Conservation (phyloP, 2,888 invertebrate genomes). For the Mimachlamys varia region DNA sequence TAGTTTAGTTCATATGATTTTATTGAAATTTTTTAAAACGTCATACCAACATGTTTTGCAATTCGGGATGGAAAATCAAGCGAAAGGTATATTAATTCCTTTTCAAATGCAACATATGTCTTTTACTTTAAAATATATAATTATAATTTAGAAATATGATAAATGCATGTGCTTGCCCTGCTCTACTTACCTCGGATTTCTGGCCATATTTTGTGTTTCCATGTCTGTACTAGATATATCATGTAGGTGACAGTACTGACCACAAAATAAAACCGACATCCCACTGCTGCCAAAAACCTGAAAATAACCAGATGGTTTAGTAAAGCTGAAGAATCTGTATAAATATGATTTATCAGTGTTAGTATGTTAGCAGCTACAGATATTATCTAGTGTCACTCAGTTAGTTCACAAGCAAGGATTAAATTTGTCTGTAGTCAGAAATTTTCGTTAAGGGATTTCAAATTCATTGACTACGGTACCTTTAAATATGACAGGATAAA, state of each 20-base stretch:
- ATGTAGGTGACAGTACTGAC: conserved; percentile 66
- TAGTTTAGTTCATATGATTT: too few relatives aligned
- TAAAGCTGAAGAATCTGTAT: conserved; percentile 20
- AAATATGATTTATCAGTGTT: neutral
- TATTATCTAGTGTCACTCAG: neutral
- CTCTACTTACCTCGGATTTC: conserved; percentile 78
- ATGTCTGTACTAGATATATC: conserved; percentile 76
- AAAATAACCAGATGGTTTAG: conserved; percentile 46
- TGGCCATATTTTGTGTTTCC: conserved; percentile 81
- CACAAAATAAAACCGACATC: conserved; percentile 68
- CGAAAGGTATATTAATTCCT: too few relatives aligned
- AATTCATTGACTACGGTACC: too few relatives aligned
- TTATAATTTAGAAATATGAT: too few relatives aligned
- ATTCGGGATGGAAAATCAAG: too few relatives aligned
- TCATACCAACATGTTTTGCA: too few relatives aligned
- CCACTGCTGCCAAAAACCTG: conserved; percentile 72
- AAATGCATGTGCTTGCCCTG: too few relatives aligned
- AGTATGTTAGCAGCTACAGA: neutral
- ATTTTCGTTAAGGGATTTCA: neutral
- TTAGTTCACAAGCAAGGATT: conserved; percentile 23
- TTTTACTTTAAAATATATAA: too few relatives aligned
- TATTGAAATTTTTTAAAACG: too few relatives aligned
- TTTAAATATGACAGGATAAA: neutral
- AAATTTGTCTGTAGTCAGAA: neutral
- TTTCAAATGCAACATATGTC: too few relatives aligned